Evolutionary conservation across 2,888 invertebrate genomes (phyloP).

Genomic region (Apodemia duryi): DNA sequence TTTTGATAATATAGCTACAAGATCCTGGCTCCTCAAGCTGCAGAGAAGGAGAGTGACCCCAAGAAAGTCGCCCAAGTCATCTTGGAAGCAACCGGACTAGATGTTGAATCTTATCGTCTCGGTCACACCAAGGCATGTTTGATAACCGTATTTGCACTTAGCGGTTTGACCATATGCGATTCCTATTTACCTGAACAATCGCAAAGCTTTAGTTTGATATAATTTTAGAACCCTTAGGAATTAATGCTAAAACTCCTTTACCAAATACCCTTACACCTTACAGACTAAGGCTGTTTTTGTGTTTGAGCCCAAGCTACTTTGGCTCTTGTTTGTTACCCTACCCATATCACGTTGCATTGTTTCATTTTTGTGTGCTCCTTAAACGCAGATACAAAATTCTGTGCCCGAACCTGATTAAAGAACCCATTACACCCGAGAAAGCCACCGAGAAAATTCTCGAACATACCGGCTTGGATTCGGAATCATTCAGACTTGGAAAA

Average conservation of each 20-base stretch:
- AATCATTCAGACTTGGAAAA: slow-evolving; percentile 96
- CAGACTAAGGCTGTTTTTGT: slow-evolving; percentile 43
- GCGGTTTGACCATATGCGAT: slow-evolving; percentile 47
- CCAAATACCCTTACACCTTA: slow-evolving; percentile 37
- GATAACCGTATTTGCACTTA: slow-evolving; percentile 52
- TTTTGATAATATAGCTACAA: slow-evolving; percentile 91
- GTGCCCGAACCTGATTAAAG: slow-evolving; percentile 93
- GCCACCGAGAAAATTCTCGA: slow-evolving; percentile 91
- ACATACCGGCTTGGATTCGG: slow-evolving; percentile 90
- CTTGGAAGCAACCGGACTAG: slow-evolving; percentile 90
- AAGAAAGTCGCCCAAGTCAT: slow-evolving; percentile 91
- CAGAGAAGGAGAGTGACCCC: slow-evolving; percentile 85
- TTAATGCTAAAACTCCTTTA: slow-evolving; percentile 41
- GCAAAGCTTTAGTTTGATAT: slow-evolving; percentile 49
- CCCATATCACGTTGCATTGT: slow-evolving; percentile 44
- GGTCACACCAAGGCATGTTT: slow-evolving; percentile 98
- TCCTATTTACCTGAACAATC: slow-evolving; percentile 46
- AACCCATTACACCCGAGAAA: slow-evolving; percentile 85
- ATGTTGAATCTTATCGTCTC: slow-evolving; percentile 95
- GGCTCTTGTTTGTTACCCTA: slow-evolving; percentile 56
- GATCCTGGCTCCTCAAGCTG: slow-evolving; percentile 96
- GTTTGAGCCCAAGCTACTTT: slow-evolving; percentile 57
- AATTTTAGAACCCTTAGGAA: slow-evolving; percentile 51
- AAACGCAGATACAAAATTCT: slow-evolving; percentile 98
- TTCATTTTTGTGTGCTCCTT: slow-evolving; percentile 62